phyloP scores from a whole-genome alignment of 2,888 invertebrate genomes.

The Meloe dianella region DNA sequence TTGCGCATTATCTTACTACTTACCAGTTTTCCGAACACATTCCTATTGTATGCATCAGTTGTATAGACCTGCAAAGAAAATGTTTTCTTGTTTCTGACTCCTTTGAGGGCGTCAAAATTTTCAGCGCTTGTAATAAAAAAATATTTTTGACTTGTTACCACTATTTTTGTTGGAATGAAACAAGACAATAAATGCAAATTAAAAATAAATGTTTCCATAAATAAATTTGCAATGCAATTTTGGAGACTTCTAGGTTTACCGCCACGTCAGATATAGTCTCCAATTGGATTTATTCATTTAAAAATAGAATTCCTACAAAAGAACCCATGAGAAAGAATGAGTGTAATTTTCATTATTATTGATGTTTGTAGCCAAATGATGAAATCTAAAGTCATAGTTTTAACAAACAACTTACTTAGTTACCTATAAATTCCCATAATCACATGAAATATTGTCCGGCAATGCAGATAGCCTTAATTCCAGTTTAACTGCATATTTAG shows the following conservation, averaged over 20 bases:
- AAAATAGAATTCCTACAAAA: background rate
- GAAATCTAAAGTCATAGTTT: constrained; percentile 29
- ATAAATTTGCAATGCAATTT: background rate
- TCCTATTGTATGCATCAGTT: too few species aligned
- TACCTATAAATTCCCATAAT: constrained; percentile 35
- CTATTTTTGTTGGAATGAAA: background rate
- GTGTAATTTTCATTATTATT: background rate
- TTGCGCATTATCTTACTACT: too few species aligned
- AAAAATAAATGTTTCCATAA: background rate
- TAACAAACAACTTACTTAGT: constrained; percentile 28
- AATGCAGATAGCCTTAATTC: constrained; percentile 22
- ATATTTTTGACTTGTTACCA: too few species aligned
- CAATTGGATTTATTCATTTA: background rate
- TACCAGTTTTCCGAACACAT: too few species aligned
- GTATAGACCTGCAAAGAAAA: too few species aligned
- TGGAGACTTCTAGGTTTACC: background rate
- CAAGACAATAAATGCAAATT: background rate
- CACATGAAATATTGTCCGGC: constrained; percentile 25
- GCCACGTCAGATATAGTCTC: background rate
- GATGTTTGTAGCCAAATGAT: background rate
- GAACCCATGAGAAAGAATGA: background rate
- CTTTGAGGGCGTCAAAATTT: too few species aligned
- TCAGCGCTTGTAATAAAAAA: too few species aligned
- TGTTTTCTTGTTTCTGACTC: too few species aligned
- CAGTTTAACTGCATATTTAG: constrained; percentile 15